phyloP scores from a whole-genome alignment of 2,113 vertebrate genomes.

The Oncorhynchus mykiss region DNA sequence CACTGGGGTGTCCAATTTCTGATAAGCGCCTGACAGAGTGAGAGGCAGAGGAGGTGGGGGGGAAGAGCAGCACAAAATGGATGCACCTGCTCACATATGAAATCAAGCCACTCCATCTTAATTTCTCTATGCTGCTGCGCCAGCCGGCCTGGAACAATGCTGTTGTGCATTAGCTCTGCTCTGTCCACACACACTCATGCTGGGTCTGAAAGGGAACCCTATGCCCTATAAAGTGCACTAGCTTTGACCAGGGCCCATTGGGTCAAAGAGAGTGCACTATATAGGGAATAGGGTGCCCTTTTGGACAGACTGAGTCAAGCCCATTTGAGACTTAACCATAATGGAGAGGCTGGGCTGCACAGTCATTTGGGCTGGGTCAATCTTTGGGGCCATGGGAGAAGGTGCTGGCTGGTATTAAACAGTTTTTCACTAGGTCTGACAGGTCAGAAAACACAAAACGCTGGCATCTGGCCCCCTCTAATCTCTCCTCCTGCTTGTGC shows the following conservation, averaged over 20 bases:
- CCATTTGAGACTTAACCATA: too few relatives aligned
- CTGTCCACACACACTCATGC: not conserved
- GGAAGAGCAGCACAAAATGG: slow-evolving; percentile 68
- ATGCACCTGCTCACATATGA: slow-evolving; percentile 79
- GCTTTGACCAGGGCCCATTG: too few relatives aligned
- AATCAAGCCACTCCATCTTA: slow-evolving; percentile 73
- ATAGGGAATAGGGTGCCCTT: too few relatives aligned
- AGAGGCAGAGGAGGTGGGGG: slow-evolving; percentile 31
- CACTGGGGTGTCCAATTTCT: slow-evolving; percentile 77
- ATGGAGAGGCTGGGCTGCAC: too few relatives aligned
- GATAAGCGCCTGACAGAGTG: slow-evolving; percentile 70
- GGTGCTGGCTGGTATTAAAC: not conserved
- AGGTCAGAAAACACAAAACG: not conserved
- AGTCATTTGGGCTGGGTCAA: too few relatives aligned
- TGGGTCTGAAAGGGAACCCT: too few relatives aligned
- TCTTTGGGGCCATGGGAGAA: too few relatives aligned
- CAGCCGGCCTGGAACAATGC: slow-evolving; percentile 64
- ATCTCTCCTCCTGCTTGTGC: not conserved
- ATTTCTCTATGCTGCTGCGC: slow-evolving; percentile 53
- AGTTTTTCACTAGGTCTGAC: not conserved
- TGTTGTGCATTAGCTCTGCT: slow-evolving; percentile 48
- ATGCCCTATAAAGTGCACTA: too few relatives aligned
- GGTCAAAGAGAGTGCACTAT: too few relatives aligned
- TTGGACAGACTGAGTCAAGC: too few relatives aligned
- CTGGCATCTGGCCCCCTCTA: not conserved